A percentile compares a stretch with the other conserved stretches of the same genome.
phyloP scores from a whole-genome alignment of 2,888 invertebrate genomes.

The Mesopsocus fuscifrons region DNA sequence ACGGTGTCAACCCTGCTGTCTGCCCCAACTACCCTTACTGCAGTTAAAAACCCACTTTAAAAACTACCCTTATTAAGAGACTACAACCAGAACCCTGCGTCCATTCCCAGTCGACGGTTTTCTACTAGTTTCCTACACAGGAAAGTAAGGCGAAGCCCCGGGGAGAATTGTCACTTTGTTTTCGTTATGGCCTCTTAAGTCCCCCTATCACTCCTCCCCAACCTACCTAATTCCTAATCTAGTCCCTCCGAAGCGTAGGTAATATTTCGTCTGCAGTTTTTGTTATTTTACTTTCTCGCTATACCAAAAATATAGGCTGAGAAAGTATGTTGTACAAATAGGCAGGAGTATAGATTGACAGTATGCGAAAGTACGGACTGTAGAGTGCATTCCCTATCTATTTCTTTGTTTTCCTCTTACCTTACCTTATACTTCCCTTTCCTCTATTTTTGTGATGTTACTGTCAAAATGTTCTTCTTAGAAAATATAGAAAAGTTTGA shows the following conservation, averaged over 20 bases:
- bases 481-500: no score
- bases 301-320: no score
- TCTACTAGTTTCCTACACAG: no score
- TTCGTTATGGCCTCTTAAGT: no score
- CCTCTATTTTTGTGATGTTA: no score
- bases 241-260: background rate
- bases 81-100: no score
- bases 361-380: background rate
- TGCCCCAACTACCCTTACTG: conserved; percentile 40
- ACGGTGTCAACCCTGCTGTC: conserved; percentile 34
- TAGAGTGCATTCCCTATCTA: background rate
- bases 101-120: no score
- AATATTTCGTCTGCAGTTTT: background rate
- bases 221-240: background rate
- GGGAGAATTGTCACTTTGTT: no score
- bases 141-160: no score
- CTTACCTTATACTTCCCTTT: background rate
- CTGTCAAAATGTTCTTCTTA: no score
- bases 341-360: background rate
- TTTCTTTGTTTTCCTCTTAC: background rate
- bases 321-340: background rate
- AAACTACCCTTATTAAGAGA: no score
- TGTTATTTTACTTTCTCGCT: no score
- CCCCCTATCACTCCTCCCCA: background rate
- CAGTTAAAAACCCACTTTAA: conserved; percentile 18